These are phyloP conservation scores for Asbolus verrucosus DNA, from an alignment of 1,140 invertebrate genomes.

Conservation along the genomic window DNA sequence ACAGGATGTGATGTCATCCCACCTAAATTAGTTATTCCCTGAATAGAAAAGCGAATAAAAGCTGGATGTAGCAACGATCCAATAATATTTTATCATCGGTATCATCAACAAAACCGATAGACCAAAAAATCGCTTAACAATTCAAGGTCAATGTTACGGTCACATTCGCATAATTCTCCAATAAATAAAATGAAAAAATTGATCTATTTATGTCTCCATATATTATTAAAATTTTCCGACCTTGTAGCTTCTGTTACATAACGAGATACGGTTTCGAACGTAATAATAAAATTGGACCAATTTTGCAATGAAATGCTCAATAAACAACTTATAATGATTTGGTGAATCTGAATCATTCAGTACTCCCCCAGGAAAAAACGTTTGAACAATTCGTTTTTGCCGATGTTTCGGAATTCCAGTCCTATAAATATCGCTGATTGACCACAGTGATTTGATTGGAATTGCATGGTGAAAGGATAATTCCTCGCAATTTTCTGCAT, in stretches of 20 bases:
- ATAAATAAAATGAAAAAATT: neutral
- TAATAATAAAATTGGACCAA: constrained; percentile 10
- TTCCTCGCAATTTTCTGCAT: constrained; percentile 33
- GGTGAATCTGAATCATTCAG: too few species aligned
- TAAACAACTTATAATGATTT: too few species aligned
- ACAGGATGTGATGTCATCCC: neutral
- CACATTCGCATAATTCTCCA: neutral
- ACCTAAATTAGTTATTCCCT: neutral
- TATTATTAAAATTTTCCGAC: constrained; percentile 15
- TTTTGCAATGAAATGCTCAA: too few species aligned
- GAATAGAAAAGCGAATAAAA: too few species aligned
- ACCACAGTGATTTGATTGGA: constrained; percentile 7
- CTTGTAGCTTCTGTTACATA: constrained; percentile 1
- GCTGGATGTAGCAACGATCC: too few species aligned
- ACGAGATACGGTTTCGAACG: too few species aligned
- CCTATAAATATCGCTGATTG: neutral
- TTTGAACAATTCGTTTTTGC: too few species aligned
- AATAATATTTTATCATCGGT: neutral
- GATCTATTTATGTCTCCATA: neutral
- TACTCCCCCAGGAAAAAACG: too few species aligned
- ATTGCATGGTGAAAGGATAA: constrained; percentile 26
- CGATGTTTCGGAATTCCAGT: neutral
- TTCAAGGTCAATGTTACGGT: constrained; percentile 32
- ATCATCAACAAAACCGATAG: constrained; percentile 18
- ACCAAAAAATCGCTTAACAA: neutral